Conservation (phyloP, 1,140 invertebrate species). For the Drosophila teissieri region DNA sequence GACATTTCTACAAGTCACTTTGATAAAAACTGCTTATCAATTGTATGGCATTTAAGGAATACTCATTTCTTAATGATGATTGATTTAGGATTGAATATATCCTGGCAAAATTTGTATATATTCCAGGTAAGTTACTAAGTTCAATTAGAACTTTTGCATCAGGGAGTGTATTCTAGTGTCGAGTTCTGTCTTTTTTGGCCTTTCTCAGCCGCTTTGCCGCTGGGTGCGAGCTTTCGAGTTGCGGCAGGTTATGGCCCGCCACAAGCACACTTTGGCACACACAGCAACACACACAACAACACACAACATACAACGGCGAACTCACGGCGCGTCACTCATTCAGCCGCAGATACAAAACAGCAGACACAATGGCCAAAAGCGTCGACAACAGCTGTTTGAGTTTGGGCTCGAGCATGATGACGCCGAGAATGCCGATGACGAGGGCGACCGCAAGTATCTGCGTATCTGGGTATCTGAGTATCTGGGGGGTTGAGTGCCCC, state of each 20-base stretch:
- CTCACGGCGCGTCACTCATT: constrained; percentile 26
- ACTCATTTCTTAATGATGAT: not conserved
- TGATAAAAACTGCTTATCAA: constrained; percentile 16
- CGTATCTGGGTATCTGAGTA: constrained; percentile 5
- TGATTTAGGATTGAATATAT: too few relatives aligned
- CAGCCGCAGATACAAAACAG: constrained; percentile 37
- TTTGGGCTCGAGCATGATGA: constrained; percentile 16
- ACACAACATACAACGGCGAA: not conserved
- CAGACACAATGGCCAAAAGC: constrained; percentile 64
- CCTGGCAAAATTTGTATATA: too few relatives aligned
- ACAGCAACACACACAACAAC: not conserved
- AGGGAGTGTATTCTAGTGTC: constrained; percentile 25
- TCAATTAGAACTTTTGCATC: too few relatives aligned
- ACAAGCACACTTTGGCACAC: constrained; percentile 46
- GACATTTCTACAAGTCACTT: constrained; percentile 23
- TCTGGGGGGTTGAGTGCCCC: constrained; percentile 24
- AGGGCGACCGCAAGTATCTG: constrained; percentile 49
- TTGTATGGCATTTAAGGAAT: not conserved
- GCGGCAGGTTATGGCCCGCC: constrained; percentile 72
- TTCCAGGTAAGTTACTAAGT: not conserved
- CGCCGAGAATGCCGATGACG: constrained; percentile 64
- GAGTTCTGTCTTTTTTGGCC: not conserved
- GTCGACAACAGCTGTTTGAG: constrained; percentile 57
- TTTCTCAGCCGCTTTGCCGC: constrained; percentile 16
- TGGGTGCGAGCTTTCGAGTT: constrained; percentile 57